Evolutionary conservation across 2,888 invertebrate species (phyloP), one percentile per base, ranked within the genome.

Genomic region (Rhopalosiphum nymphaeae): DNA sequence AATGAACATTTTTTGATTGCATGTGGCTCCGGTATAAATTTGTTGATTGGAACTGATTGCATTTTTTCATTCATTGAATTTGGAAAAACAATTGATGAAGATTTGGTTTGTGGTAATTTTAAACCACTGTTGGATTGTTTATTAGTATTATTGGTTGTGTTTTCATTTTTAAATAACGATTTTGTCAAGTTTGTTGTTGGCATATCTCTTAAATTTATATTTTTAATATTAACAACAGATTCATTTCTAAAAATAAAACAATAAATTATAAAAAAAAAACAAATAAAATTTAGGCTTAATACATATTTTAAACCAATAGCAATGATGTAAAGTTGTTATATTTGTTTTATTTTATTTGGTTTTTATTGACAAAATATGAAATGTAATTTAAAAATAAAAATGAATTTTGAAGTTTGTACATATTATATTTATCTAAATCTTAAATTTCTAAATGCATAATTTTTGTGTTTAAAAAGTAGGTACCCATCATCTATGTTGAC

Each of bases 81-180:
- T 61, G 94, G 94, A 91, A 94, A 94, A 61, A 86, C 49, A 53
- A 94, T 86, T 21, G 94, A 53, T 9, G 93, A 36, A 3, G 67
- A 25, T 86, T 94, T 94, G 7, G 21, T 67, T 90, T 89, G 57
- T 44, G 85, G 85, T 57, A 42, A 36, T 93, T 89, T 93, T 85
- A 57, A 61, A 84, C 46, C 46, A 5, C 49, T 90, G 36, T 49
- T 93, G n/a, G 25, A 10, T 67, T 94, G 91, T 21, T 42, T 85
- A 29, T 46, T 87, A 91, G 86, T 94, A 36, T 94, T 53, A 87
- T 91, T 94, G 29, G 29, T 53, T 44, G 67, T 67, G 61, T 86
- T 49, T 90, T 86, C 93, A 29, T 67, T 94, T 91, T 61, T 94
- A 26, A 46, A 21, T 78, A 78, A 46, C 0, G 85, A 94, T 49